phyloP scores from a whole-genome alignment of 2,113 vertebrate species.

The Muntiacus muntjak region DNA sequence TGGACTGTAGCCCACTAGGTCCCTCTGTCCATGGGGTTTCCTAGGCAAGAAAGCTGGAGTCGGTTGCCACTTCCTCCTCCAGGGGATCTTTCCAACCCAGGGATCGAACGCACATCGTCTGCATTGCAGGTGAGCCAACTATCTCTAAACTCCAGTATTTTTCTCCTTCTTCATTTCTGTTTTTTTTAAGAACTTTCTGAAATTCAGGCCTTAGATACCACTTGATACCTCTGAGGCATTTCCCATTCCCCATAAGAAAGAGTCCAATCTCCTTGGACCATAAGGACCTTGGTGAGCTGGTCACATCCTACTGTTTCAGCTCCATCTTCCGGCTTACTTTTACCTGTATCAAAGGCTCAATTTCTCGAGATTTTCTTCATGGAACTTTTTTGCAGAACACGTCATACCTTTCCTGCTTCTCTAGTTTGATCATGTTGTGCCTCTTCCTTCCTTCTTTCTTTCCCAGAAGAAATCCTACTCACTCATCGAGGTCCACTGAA shows the following conservation, averaged over 20 bases:
- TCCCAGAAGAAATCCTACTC: not conserved
- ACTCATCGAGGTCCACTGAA: not conserved
- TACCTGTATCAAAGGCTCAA: not conserved
- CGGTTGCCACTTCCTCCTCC: not conserved
- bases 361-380: not conserved
- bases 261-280: not conserved
- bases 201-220: not conserved
- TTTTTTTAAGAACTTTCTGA: not conserved
- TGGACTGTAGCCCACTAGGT: not conserved
- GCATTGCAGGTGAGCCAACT: not conserved
- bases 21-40: not conserved
- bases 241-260: not conserved
- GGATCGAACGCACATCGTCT: accelerated
- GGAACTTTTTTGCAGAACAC: not conserved
- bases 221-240: not conserved
- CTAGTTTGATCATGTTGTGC: not conserved
- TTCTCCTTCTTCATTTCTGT: not conserved
- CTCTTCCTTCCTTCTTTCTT: not conserved
- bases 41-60: not conserved
- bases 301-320: not conserved
- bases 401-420: not conserved
- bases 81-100: not conserved
- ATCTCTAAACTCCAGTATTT: not conserved
- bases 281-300: not conserved
- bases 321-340: not conserved